Percentiles rank a stretch among this genome's conserved stretches.
These are phyloP conservation scores for Eulemur albifrons DNA, from an alignment of 2,797 vertebrate genomes.

Conservation along the genomic window DNA sequence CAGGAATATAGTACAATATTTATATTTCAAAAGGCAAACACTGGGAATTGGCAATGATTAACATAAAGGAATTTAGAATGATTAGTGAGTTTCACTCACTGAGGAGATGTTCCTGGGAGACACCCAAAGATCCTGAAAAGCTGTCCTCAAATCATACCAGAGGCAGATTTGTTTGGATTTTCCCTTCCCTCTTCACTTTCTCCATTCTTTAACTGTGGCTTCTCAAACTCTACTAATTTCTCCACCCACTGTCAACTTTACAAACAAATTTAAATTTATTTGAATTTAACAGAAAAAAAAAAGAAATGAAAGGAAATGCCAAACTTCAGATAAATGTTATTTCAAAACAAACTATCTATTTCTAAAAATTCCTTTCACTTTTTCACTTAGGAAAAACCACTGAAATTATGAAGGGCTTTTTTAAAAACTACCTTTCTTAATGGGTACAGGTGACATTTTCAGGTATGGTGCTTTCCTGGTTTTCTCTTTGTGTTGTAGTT, in stretches of 20 bases:
- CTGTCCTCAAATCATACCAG: background rate
- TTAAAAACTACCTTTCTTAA: background rate
- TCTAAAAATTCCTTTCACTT: constrained; percentile 1
- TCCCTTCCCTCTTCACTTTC: background rate
- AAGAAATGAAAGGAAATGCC: background rate
- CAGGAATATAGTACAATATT: constrained; percentile 29
- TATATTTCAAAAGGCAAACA: constrained; percentile 59
- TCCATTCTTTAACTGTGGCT: background rate
- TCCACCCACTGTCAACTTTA: background rate
- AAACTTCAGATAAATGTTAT: background rate
- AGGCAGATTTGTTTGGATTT: background rate
- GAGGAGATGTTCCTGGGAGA: constrained; percentile 4
- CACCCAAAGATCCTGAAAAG: background rate
- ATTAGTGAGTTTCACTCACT: background rate
- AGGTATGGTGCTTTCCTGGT: background rate
- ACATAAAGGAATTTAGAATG: constrained; percentile 14
- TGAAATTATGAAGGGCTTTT: background rate
- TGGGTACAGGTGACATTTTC: background rate
- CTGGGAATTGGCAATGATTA: constrained; percentile 29
- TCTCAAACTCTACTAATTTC: constrained; percentile 2
- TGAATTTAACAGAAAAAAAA: background rate
- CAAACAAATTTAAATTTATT: background rate
- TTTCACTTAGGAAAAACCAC: background rate
- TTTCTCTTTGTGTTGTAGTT: background rate
- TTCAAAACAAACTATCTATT: constrained; percentile 39